Conservation (phyloP, 92 coral and sea anemone species). For the Chrysogorgia sp. region DNA sequence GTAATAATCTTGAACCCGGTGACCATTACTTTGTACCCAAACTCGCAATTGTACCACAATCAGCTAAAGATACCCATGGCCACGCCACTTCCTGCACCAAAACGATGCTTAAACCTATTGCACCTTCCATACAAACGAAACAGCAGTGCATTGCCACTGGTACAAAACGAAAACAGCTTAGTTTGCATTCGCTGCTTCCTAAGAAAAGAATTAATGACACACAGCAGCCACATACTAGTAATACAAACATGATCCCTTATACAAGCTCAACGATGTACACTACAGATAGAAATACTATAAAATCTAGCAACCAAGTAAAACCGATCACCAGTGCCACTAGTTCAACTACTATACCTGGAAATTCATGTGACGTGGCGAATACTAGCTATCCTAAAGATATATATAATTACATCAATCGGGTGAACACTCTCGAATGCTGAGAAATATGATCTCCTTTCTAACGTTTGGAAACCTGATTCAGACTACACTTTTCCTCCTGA, state of each 20-base stretch:
- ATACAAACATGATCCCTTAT: slow-evolving; percentile 1
- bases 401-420: slow-evolving; percentile 28
- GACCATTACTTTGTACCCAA: slow-evolving; percentile 33
- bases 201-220: slow-evolving; percentile 34
- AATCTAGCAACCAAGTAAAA: slow-evolving; percentile 36
- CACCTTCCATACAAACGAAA: slow-evolving; percentile 2
- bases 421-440: slow-evolving; percentile 36
- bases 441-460: slow-evolving; percentile 46
- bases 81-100: not conserved
- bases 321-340: slow-evolving; percentile 18
- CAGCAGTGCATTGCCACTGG: slow-evolving; percentile 24
- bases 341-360: not conserved
- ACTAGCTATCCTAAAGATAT: slow-evolving; percentile 34
- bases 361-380: slow-evolving; percentile 8
- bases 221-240: slow-evolving; percentile 11
- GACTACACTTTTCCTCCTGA: slow-evolving; percentile 39
- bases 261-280: slow-evolving; percentile 1
- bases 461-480: slow-evolving; percentile 37
- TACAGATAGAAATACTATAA: slow-evolving; percentile 11
- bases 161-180: slow-evolving; percentile 41
- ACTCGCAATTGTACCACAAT: slow-evolving; percentile 9
- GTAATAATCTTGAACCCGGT: slow-evolving; percentile 43
- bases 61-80: not conserved
- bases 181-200: slow-evolving; percentile 39
- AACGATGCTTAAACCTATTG: slow-evolving; percentile 10